phyloP scores from a whole-genome alignment of 2,888 invertebrate species.

The Nephrocerus scutellatus region DNA sequence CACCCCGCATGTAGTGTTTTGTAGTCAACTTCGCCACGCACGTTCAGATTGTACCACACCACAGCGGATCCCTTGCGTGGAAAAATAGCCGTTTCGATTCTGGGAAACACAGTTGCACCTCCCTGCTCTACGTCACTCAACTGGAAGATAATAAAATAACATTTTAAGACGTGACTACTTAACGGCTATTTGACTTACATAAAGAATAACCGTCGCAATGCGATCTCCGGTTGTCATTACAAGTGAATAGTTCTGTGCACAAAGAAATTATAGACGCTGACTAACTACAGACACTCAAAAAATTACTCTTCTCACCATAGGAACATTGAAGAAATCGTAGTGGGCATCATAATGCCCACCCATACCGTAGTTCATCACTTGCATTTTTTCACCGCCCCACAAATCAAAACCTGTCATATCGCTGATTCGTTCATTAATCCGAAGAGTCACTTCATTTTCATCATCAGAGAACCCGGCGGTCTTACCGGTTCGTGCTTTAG shows the following conservation, averaged over 20 bases:
- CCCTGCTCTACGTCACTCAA: slow-evolving; percentile 95
- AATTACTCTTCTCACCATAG: slow-evolving; percentile 32
- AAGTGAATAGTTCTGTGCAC: too few species aligned
- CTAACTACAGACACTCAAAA: too few species aligned
- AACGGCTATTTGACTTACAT: too few species aligned
- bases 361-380: slow-evolving; percentile 41
- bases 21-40: slow-evolving; percentile 26
- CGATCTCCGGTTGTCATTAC: too few species aligned
- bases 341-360: slow-evolving; percentile 40
- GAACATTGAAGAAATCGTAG: slow-evolving; percentile 35
- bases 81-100: slow-evolving; percentile 72
- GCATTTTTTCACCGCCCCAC: slow-evolving; percentile 33
- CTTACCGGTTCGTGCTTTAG: slow-evolving; percentile 39
- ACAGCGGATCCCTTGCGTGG: slow-evolving; percentile 64
- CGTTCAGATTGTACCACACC: slow-evolving; percentile 38
- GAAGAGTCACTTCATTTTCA: slow-evolving; percentile 20
- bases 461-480: slow-evolving; percentile 35
- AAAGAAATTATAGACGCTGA: too few species aligned
- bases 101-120: slow-evolving; percentile 94
- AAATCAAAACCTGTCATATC: slow-evolving; percentile 39
- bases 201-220: too few species aligned
- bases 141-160: too few species aligned
- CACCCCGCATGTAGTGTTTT: slow-evolving; percentile 38
- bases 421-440: slow-evolving; percentile 30
- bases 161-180: too few species aligned